Conservation (phyloP, 2,888 invertebrate species). For the Ephialtes manifestator region DNA sequence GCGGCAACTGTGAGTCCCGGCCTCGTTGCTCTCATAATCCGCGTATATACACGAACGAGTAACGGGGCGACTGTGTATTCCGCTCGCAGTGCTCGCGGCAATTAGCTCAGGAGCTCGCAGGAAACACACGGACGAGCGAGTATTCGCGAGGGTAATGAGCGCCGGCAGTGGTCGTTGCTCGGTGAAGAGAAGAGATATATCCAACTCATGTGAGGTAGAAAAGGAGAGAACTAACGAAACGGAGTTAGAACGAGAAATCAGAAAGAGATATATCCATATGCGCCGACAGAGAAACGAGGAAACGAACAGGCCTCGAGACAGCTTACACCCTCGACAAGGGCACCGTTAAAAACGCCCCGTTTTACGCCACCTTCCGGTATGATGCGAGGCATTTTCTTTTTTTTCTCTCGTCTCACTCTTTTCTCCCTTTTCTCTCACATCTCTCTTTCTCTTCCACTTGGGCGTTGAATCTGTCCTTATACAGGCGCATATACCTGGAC, state of each 20-base stretch:
- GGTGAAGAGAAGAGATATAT: constrained; percentile 29
- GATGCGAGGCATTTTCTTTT: constrained; percentile 51
- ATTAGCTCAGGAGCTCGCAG: constrained; percentile 79
- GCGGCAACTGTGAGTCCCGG: constrained; percentile 56
- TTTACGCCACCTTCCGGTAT: constrained; percentile 73
- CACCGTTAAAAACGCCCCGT: constrained; percentile 76
- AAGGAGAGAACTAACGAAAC: constrained; percentile 33
- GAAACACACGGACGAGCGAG: constrained; percentile 78
- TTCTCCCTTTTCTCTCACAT: not conserved
- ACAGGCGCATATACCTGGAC: not conserved
- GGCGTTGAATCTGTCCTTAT: not conserved
- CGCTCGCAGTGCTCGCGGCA: constrained; percentile 76
- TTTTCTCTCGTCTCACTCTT: not conserved
- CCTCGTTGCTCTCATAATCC: constrained; percentile 78
- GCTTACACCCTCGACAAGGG: constrained; percentile 73
- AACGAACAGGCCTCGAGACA: constrained; percentile 59
- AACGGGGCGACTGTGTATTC: constrained; percentile 73
- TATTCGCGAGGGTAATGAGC: constrained; percentile 73
- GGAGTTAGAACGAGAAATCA: constrained; percentile 55
- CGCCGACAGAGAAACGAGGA: constrained; percentile 39
- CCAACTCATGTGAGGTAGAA: constrained; percentile 17
- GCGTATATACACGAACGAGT: constrained; percentile 72
- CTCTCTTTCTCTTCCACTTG: not conserved
- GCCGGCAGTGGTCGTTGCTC: constrained; percentile 48
- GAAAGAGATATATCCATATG: constrained; percentile 3